phyloP scores from a whole-genome alignment of 2,797 vertebrate species.

The Natrix natrix region DNA sequence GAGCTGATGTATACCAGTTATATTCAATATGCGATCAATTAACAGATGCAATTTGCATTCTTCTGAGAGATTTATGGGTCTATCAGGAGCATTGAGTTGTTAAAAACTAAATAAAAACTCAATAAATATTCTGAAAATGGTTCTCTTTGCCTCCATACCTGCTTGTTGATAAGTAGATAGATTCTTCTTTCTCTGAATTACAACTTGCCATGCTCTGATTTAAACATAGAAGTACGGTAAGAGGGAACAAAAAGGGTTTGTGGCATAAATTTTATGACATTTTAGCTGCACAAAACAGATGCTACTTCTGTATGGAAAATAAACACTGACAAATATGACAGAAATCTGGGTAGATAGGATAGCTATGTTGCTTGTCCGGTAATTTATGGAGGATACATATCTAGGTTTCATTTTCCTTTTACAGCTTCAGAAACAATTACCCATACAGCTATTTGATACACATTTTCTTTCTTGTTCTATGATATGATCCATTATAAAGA shows the following conservation, averaged over 20 bases:
- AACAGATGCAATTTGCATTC: conserved; percentile 39
- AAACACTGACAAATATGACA: background rate
- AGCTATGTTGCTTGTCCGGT: background rate
- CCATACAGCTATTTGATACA: background rate
- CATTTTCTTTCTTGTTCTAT: background rate
- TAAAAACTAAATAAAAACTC: background rate
- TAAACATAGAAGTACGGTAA: background rate
- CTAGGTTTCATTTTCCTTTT: background rate
- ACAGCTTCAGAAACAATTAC: background rate
- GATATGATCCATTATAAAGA: background rate
- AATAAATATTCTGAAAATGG: background rate
- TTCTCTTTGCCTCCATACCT: background rate
- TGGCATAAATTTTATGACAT: conserved; percentile 26
- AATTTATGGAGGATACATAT: background rate
- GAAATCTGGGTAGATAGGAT: background rate
- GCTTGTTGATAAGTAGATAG: conserved; percentile 13
- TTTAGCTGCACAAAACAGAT: background rate
- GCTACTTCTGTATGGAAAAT: background rate
- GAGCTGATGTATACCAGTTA: conserved; percentile 26
- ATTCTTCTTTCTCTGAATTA: conserved; percentile 19
- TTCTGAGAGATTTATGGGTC: conserved; percentile 22
- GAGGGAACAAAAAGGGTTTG: background rate
- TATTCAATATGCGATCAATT: conserved; percentile 27
- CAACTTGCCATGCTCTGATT: conserved; percentile 3
- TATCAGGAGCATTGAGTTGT: conserved; percentile 9